Evolutionary conservation across 2,888 invertebrate species (phyloP).

Genomic region (Tiphia femorata): DNA sequence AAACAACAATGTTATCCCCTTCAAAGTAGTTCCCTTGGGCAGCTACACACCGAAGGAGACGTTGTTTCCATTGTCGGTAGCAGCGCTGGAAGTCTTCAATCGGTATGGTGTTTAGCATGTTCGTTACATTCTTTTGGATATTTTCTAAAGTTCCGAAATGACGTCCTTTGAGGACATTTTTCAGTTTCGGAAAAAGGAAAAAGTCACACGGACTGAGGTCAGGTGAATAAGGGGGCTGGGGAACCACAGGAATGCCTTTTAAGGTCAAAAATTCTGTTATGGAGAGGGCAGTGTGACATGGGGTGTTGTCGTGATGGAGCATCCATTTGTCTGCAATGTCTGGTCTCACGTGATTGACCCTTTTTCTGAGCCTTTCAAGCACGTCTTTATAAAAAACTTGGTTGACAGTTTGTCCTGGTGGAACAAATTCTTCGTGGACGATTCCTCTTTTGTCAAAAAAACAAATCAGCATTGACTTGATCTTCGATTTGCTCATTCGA

Average conservation of each 20-base stretch:
- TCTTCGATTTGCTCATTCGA: too few species aligned
- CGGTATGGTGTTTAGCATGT: not conserved
- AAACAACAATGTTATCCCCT: too few species aligned
- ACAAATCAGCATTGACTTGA: conserved; percentile 15
- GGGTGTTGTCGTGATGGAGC: too few species aligned
- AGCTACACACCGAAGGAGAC: too few species aligned
- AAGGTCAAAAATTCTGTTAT: not conserved
- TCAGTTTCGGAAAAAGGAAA: not conserved
- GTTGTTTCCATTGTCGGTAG: too few species aligned
- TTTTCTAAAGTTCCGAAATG: not conserved
- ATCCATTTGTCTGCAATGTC: too few species aligned
- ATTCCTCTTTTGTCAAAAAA: conserved; percentile 14
- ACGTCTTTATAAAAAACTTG: not conserved
- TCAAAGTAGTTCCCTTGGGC: too few species aligned
- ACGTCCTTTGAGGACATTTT: not conserved
- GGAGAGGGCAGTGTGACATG: too few species aligned
- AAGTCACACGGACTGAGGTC: too few species aligned
- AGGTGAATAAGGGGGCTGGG: not conserved
- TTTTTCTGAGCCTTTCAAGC: not conserved
- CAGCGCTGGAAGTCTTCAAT: too few species aligned
- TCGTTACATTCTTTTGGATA: not conserved
- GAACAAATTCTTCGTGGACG: conserved; percentile 1
- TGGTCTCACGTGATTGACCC: too few species aligned
- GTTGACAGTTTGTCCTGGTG: not conserved
- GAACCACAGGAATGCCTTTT: not conserved